Evolutionary conservation across 2,888 invertebrate genomes (phyloP).

Genomic region (Taenaris catops): DNA sequence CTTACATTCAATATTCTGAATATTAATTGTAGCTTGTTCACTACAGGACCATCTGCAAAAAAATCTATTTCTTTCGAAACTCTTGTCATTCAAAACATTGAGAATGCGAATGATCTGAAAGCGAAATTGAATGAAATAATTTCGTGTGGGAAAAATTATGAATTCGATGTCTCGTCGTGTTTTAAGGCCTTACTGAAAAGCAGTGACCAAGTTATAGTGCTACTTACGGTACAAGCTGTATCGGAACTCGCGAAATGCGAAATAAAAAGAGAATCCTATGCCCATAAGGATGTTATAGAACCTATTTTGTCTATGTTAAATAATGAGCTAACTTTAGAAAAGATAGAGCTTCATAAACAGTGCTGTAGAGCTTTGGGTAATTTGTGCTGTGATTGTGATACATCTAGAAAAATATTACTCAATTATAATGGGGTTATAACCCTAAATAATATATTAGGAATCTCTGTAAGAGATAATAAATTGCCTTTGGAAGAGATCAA

Average conservation of each 20-base stretch:
- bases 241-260: conserved; percentile 92
- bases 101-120: conserved; percentile 59
- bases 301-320: conserved; percentile 77
- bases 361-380: conserved; percentile 92
- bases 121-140: conserved; percentile 66
- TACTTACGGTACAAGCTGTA: conserved; percentile 83
- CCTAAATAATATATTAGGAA: conserved; percentile 57
- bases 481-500: conserved; percentile 67
- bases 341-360: conserved; percentile 83
- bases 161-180: conserved; percentile 63
- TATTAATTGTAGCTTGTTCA: too few relatives aligned
- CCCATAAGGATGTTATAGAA: conserved; percentile 79
- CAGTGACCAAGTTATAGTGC: conserved; percentile 71
- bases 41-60: conserved; percentile 52
- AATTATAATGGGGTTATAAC: conserved; percentile 67
- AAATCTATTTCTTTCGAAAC: conserved; percentile 61
- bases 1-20: conserved; percentile 3
- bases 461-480: conserved; percentile 38
- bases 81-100: conserved; percentile 59
- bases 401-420: conserved; percentile 76
- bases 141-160: conserved; percentile 58
- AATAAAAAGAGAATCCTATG: conserved; percentile 85
- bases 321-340: conserved; percentile 46
- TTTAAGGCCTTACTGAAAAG: conserved; percentile 58
- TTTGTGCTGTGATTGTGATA: conserved; percentile 93